phyloP scores from a whole-genome alignment of 2,888 invertebrate genomes.

The Baronia brevicornis region DNA sequence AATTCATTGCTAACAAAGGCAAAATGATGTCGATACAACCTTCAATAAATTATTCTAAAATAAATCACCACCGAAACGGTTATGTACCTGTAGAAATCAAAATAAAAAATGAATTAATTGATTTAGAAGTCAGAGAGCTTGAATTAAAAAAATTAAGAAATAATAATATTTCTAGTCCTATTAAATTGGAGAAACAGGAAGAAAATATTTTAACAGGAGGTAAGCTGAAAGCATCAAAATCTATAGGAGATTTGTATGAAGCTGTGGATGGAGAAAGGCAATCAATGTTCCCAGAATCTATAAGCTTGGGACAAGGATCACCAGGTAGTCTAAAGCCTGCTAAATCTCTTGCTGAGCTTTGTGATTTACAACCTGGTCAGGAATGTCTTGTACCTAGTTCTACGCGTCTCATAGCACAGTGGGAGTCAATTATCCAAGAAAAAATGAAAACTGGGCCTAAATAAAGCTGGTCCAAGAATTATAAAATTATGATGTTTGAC shows the following conservation, averaged over 20 bases:
- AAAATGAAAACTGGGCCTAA: slow-evolving; percentile 75
- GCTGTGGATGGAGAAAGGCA: slow-evolving; percentile 65
- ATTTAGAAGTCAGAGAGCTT: slow-evolving; percentile 87
- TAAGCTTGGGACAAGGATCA: slow-evolving; percentile 63
- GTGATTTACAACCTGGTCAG: slow-evolving; percentile 79
- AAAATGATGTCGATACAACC: slow-evolving; percentile 69
- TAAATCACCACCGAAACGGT: slow-evolving; percentile 81
- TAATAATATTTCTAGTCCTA: slow-evolving; percentile 77
- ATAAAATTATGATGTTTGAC: too few species aligned
- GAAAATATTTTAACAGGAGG: slow-evolving; percentile 77
- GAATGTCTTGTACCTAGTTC: slow-evolving; percentile 80
- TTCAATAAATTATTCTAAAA: slow-evolving; percentile 35
- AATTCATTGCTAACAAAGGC: slow-evolving; percentile 87
- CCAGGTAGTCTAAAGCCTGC: slow-evolving; percentile 77
- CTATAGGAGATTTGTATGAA: slow-evolving; percentile 80
- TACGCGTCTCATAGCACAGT: slow-evolving; percentile 83
- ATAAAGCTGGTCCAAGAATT: too few species aligned
- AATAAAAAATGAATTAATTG: slow-evolving; percentile 89
- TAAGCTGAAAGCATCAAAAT: slow-evolving; percentile 78
- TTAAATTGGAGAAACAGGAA: slow-evolving; percentile 77
- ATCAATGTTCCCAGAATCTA: slow-evolving; percentile 63
- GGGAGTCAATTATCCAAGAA: slow-evolving; percentile 86
- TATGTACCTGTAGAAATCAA: slow-evolving; percentile 91
- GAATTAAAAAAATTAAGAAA: slow-evolving; percentile 83
- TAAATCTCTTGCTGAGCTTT: slow-evolving; percentile 80